Evolutionary conservation across 2,113 vertebrate species (phyloP), one percentile per base, ranked within the genome.

Genomic region (Muntiacus muntjak): DNA sequence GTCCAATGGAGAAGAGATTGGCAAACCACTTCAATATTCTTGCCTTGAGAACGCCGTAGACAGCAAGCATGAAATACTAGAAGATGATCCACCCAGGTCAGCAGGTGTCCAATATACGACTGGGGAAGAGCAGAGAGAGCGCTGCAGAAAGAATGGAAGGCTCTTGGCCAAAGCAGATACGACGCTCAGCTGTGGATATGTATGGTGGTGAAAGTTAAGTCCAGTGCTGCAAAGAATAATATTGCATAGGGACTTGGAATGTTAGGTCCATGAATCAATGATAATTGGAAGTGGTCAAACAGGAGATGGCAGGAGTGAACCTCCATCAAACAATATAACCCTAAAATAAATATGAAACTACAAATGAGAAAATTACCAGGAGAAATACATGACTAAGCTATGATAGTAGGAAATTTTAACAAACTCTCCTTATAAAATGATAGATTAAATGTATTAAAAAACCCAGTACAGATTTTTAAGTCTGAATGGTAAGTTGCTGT

Each of bases 301-400:
- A 5, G 19, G 67, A 36, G 67, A 36, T 3, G 67, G n/a, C 19
- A 71, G 67, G 7, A 33, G 28, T 7, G 4, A 64, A 11, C 1
- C 0, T 7, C 7, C 3, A 0, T 23, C 16, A 33, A 55, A 28
- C 13, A 15, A 2, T 9, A 45, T 2, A 19, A n/a, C 11, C 30
- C 54, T 40, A n/a, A 55, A 33, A 74, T 9, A 33, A 30, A 81
- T 5, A 9, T 2, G 33, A n/a, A 64, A 16, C 25, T 14, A 12
- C 15, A 3, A 14, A 7, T 16, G 54, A 55, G 21, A n/a, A 57
- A 7, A 13, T 57, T n/a, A n/a, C 30, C 14, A 47, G 45, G 60
- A 81, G 84, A 84, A 87, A 92, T 43, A 12, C 0, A 26, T 1
- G 50, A 55, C 58, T 10, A 36, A 43, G 28, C 17, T 60, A 13